Evolutionary conservation across 1,140 invertebrate genomes (phyloP).

Genomic region (Drosophila triauraria): DNA sequence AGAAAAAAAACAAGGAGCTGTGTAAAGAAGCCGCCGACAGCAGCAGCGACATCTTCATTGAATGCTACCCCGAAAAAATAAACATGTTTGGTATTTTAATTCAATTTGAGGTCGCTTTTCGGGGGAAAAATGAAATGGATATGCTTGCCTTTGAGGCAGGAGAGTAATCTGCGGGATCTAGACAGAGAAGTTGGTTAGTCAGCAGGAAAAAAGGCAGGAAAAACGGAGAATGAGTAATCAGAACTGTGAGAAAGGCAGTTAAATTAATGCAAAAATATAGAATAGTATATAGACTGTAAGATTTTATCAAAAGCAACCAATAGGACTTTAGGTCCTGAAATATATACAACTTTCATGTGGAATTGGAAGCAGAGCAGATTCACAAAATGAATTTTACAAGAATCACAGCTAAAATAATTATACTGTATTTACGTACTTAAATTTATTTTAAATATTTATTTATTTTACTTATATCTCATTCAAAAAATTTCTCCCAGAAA

Average conservation of each 20-base stretch:
- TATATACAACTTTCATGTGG: no score
- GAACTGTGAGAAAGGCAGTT: neutral
- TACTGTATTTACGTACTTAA: no score
- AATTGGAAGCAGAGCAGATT: no score
- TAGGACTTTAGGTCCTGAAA: no score
- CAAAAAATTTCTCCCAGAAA: no score
- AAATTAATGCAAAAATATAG: no score
- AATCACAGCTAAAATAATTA: no score
- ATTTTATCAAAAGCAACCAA: no score
- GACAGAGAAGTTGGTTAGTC: slow-evolving; percentile 2
- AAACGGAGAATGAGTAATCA: slow-evolving; percentile 9
- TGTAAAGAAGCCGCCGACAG: slow-evolving; percentile 46
- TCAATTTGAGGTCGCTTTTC: slow-evolving; percentile 52
- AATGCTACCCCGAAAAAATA: slow-evolving; percentile 24
- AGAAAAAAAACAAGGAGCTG: slow-evolving; percentile 15
- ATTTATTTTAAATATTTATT: no score
- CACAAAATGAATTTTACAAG: no score
- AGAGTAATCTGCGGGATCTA: neutral
- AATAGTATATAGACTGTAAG: no score
- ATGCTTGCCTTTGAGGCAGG: neutral
- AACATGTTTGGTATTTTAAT: slow-evolving; percentile 73
- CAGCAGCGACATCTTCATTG: slow-evolving; percentile 21
- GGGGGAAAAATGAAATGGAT: slow-evolving; percentile 56
- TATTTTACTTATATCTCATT: no score
- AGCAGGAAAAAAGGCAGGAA: neutral